A percentile compares a stretch with the other conserved stretches of the same genome.
Evolutionary conservation across 2,888 invertebrate species (phyloP).

Genomic region (Microplitis deprimator): DNA sequence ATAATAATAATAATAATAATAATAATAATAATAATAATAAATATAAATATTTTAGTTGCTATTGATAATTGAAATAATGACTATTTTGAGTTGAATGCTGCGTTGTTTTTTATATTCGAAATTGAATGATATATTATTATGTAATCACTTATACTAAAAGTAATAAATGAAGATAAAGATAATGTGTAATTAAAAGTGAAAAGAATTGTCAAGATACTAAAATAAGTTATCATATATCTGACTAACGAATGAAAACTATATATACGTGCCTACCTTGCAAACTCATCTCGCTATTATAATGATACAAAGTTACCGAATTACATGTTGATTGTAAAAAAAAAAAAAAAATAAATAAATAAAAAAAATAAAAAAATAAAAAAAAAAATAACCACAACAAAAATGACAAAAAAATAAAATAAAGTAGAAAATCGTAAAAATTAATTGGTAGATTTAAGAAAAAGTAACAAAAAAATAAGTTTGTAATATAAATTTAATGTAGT

Average conservation of each 20-base stretch:
- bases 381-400: neutral
- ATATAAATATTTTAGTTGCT: too few relatives aligned
- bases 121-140: too few relatives aligned
- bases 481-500: neutral
- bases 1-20: conserved; percentile 24
- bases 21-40: too few relatives aligned
- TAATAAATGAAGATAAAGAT: too few relatives aligned
- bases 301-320: neutral
- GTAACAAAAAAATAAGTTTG: neutral
- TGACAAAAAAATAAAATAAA: neutral
- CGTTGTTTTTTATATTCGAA: too few relatives aligned
- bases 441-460: neutral
- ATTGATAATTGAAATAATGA: too few relatives aligned
- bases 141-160: too few relatives aligned
- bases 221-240: neutral
- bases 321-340: neutral
- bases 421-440: neutral
- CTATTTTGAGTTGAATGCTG: too few relatives aligned
- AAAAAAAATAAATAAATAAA: neutral
- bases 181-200: too few relatives aligned
- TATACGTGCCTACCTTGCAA: neutral
- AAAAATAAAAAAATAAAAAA: neutral
- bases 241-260: neutral
- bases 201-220: too few relatives aligned
- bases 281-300: neutral